Evolutionary conservation across 2,888 invertebrate species (phyloP).

Genomic region (Eupithecia vulgata): DNA sequence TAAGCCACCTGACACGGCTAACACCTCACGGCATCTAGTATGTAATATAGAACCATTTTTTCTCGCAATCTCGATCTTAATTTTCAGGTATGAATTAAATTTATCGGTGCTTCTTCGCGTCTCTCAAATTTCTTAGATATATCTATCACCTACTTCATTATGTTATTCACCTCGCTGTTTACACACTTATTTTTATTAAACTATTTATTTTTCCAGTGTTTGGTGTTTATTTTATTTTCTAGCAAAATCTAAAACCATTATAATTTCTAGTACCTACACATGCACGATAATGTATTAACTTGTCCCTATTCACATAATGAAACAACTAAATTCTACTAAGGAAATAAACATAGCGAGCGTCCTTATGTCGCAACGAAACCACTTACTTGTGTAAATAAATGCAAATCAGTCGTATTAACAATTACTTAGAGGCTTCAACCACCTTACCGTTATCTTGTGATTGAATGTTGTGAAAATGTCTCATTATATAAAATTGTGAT

Average conservation of each 20-base stretch:
- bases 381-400: slow-evolving; percentile 20
- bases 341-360: slow-evolving; percentile 14
- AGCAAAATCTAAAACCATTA: neutral
- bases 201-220: neutral
- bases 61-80: neutral
- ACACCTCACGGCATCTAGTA: too few species aligned
- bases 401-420: slow-evolving; percentile 1
- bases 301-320: neutral
- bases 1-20: too few species aligned
- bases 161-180: neutral
- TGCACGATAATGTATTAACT: neutral
- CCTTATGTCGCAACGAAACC: slow-evolving; percentile 6
- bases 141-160: neutral
- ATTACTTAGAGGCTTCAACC: neutral
- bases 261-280: neutral
- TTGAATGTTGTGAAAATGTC: neutral
- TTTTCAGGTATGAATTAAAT: neutral
- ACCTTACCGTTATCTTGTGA: neutral
- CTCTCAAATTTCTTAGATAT: neutral
- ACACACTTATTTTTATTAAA: neutral
- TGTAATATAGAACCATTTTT: too few species aligned
- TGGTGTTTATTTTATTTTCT: neutral
- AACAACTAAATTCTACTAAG: neutral
- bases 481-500: too few species aligned
- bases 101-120: neutral